These are phyloP conservation scores for Graphium colonna DNA, from an alignment of 2,888 invertebrate species.

Conservation along the genomic window DNA sequence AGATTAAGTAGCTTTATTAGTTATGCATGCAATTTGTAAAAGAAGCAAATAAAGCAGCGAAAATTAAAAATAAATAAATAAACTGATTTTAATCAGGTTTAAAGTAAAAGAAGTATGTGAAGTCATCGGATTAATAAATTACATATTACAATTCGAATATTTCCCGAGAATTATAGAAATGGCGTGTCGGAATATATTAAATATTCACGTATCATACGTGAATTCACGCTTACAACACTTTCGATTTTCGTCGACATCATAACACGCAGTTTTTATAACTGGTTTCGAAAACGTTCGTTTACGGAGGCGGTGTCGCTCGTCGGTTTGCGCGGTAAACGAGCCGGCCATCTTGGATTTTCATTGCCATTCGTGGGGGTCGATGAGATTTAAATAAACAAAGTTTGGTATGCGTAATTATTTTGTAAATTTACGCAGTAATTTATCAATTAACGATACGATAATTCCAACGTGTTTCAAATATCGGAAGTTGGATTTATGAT, in stretches of 20 bases:
- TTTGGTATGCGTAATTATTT: background rate
- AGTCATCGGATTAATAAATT: background rate
- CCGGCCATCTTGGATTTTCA: background rate
- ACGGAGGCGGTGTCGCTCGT: background rate
- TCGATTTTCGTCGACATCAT: constrained; percentile 15
- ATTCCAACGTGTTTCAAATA: too few species aligned
- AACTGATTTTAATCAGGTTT: background rate
- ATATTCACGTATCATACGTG: constrained; percentile 6
- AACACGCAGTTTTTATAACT: constrained; percentile 7
- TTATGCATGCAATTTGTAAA: too few species aligned
- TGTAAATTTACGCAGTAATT: too few species aligned
- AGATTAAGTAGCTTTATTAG: too few species aligned
- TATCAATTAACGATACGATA: too few species aligned
- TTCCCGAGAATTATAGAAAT: background rate
- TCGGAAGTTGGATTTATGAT: too few species aligned
- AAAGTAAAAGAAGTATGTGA: too few species aligned
- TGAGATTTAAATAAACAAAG: background rate
- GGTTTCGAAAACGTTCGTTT: constrained; percentile 14
- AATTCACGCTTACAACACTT: constrained; percentile 7
- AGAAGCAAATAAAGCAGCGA: too few species aligned
- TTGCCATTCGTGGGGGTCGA: background rate
- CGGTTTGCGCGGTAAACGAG: constrained; percentile 6
- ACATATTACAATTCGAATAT: background rate
- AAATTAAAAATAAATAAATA: background rate
- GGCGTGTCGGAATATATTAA: constrained; percentile 7